Base-by-base conservation (phyloP, 2,113 vertebrate genomes). In the Phylloscopus whistleri region DNA sequence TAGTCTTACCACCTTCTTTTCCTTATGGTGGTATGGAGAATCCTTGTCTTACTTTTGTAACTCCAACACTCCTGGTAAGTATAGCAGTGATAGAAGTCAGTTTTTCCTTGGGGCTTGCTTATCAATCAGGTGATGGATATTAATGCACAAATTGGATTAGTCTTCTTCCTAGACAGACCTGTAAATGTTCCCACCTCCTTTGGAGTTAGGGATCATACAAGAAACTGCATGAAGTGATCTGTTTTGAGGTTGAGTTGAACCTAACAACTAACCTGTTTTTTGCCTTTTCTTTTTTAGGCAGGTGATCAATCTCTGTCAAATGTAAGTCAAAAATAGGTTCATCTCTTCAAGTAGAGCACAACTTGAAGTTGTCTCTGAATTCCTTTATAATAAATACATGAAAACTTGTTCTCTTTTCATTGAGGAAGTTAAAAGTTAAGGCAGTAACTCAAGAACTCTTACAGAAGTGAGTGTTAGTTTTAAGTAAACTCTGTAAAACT, bases 11-110 rank as follows among this genome's bases (percentile, higher is more conserved):
- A 10, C 99, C 99, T 1, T 99, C 99, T 30, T 99, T 99, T 95
- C 99, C 99, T 4, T 99, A 99, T 0, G 99, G 99, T 5, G 99
- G 99, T 37, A 99, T 99, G 99, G 99, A 99, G 94, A 99, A 99
- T 86, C 99, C 99, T 39, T 99, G 99, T 55, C 98, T 99, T 67
- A 99, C 99, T 55, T 99, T 99, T 78, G 99, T 99, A 35, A 99
- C 99, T 2, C 99, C 99, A 43, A 99, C 99, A 3, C 69, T 99
- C 8, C 95, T 99, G 98, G 99, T 99, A 96, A 96, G 97, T 97
- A 15, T 62, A 31, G 80, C 52, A 21, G 28, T 69, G n/a, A 33
- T 48, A 51, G 41, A 81, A 79, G 44, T 76, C 15, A 84, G 2
- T 35, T 58, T 77, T 82, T 16, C 19, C 39, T 89, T 62, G 52